Conservation (phyloP, 2,888 invertebrate genomes). For the Drosophila aldrichi region DNA sequence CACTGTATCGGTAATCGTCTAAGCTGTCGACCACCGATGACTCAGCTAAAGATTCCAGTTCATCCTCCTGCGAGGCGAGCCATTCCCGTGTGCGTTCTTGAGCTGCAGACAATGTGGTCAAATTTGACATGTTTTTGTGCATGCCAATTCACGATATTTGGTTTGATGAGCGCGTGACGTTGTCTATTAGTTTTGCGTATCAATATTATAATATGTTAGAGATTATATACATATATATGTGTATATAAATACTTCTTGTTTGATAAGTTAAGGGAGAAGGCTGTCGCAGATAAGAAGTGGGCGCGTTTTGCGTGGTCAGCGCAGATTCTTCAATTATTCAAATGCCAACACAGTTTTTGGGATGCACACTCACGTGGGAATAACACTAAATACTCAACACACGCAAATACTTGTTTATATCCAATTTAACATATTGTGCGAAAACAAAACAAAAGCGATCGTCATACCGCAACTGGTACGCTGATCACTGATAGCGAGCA, state of each 20-base stretch:
- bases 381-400: constrained; percentile 9
- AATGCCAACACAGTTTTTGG: constrained; percentile 15
- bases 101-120: constrained; percentile 40
- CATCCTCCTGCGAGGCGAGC: constrained; percentile 57
- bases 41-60: constrained; percentile 71
- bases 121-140: constrained; percentile 49
- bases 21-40: constrained; percentile 77
- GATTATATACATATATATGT: constrained; percentile 9
- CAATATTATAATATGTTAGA: constrained; percentile 53
- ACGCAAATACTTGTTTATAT: constrained; percentile 13
- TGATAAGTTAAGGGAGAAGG: constrained; percentile 41
- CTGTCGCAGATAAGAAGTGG: constrained; percentile 55
- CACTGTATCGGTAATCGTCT: constrained; percentile 64
- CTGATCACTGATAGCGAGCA: constrained; percentile 20
- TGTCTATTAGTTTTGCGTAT: constrained; percentile 43
- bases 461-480: constrained; percentile 23
- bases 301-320: neutral
- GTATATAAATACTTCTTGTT: constrained; percentile 16
- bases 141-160: neutral
- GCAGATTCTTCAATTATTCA: neutral
- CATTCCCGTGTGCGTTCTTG: constrained; percentile 65
- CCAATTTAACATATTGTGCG: constrained; percentile 2
- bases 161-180: constrained; percentile 33
- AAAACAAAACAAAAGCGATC: constrained; percentile 42
- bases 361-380: constrained; percentile 25